phyloP scores from a whole-genome alignment of 2,113 vertebrate genomes.

The Malurus elegans region DNA sequence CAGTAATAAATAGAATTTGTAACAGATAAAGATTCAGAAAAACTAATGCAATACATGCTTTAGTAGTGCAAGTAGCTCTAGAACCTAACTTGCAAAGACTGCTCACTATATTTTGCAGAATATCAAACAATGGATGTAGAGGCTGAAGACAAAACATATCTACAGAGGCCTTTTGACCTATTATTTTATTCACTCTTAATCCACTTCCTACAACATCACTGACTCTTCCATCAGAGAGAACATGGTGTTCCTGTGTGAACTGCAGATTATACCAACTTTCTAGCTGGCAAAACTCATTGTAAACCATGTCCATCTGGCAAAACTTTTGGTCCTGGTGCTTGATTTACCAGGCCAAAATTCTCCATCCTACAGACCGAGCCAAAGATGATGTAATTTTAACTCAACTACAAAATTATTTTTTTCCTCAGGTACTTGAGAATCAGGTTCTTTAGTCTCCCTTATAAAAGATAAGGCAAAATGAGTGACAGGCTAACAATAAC shows the following conservation, averaged over 20 bases:
- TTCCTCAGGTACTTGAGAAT: neutral
- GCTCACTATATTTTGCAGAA: neutral
- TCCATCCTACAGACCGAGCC: neutral
- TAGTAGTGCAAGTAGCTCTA: neutral
- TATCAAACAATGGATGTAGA: neutral
- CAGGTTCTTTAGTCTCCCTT: neutral
- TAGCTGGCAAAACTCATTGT: neutral
- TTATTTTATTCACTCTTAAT: neutral
- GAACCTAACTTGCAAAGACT: neutral
- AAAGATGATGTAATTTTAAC: neutral
- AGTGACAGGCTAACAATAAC: neutral
- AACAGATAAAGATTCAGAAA: neutral
- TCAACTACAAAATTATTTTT: accelerated
- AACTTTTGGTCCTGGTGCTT: neutral
- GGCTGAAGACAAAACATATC: neutral
- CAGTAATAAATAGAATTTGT: neutral
- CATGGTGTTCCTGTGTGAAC: neutral
- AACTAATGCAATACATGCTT: neutral
- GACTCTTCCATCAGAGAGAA: neutral
- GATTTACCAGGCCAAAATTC: neutral
- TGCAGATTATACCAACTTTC: neutral
- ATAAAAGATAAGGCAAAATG: neutral
- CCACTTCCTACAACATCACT: neutral
- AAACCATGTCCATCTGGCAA: neutral
- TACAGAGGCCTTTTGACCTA: neutral